phyloP scores from a whole-genome alignment of 1,140 invertebrate genomes.

The Bicyclus anynana region DNA sequence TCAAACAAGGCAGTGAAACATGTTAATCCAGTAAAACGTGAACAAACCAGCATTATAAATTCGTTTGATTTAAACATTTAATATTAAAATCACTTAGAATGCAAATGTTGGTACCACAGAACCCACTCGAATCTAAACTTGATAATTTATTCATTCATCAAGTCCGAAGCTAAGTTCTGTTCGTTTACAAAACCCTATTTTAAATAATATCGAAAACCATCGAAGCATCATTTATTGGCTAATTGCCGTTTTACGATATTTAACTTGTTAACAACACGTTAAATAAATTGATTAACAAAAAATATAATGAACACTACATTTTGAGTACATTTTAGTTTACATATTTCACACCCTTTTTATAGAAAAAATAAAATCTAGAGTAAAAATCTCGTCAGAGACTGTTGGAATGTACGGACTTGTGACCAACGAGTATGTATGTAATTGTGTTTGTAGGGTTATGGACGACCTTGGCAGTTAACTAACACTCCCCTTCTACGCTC shows the following conservation, averaged over 20 bases:
- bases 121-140: background rate
- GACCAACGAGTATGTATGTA: no score
- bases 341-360: no score
- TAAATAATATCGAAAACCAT: constrained; percentile 1
- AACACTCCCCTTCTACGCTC: no score
- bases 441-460: no score
- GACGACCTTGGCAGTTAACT: no score
- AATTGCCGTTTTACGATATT: background rate
- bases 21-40: background rate
- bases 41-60: background rate
- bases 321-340: no score
- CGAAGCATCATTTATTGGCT: background rate
- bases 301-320: no score
- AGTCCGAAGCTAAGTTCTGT: background rate
- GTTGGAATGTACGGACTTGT: no score
- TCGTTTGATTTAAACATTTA: constrained; percentile 1
- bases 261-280: background rate
- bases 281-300: no score
- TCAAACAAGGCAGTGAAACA: no score
- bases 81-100: constrained; percentile 3
- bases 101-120: background rate
- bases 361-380: no score
- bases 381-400: no score
- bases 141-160: constrained; percentile 1
- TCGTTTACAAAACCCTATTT: background rate